Evolutionary conservation across 1,140 invertebrate genomes (phyloP).

Genomic region (Neomicropteryx cornuta): DNA sequence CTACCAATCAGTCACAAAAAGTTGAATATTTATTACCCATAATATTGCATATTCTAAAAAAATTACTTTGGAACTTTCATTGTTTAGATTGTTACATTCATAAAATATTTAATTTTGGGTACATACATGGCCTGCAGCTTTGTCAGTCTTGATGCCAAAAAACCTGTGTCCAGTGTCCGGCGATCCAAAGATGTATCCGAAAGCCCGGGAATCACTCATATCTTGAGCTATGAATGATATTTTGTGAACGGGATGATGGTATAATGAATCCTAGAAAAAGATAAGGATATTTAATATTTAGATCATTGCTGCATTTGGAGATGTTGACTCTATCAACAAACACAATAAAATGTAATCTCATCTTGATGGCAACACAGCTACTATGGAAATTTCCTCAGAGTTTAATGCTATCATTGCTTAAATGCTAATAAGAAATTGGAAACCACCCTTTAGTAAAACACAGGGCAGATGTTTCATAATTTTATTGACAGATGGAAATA

Average conservation of each 20-base stretch:
- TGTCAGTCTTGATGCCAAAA: constrained; percentile 98
- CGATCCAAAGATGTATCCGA: constrained; percentile 96
- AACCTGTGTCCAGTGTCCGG: constrained; percentile 94
- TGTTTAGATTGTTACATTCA: no score
- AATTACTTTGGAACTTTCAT: no score
- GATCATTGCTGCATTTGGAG: not conserved
- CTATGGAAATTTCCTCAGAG: no score
- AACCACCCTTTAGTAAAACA: no score
- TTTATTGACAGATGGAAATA: no score
- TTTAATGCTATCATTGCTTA: no score
- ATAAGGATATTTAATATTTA: constrained; percentile 8
- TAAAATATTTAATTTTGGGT: not conserved
- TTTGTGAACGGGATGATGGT: constrained; percentile 95
- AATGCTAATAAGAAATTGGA: no score
- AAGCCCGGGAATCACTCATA: constrained; percentile 90
- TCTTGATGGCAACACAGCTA: not conserved
- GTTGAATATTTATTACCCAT: no score
- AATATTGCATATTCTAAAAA: no score
- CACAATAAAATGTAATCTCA: not conserved
- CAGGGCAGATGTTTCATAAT: no score
- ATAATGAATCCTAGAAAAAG: constrained; percentile 73
- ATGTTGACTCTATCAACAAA: not conserved
- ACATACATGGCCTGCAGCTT: constrained; percentile 83
- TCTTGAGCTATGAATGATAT: constrained; percentile 99
- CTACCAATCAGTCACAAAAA: no score